Percentiles rank a stretch among this genome's conserved stretches.
Evolutionary conservation across 35 echinoderm and acorn worm species (phyloP).

Genomic region (Lytechinus pictus): DNA sequence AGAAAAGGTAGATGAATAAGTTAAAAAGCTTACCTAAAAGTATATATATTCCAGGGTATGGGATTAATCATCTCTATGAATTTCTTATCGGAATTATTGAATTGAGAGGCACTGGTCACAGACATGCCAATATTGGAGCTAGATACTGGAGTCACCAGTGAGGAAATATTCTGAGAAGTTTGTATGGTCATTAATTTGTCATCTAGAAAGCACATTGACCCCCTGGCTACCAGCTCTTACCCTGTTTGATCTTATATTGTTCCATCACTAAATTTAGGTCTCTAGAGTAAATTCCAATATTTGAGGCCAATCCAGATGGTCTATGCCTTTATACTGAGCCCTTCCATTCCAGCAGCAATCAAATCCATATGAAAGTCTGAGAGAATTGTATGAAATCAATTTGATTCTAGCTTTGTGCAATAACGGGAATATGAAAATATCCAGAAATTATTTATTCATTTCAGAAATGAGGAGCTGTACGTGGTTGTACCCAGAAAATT

Average conservation of each 20-base stretch:
- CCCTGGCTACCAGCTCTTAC: not conserved
- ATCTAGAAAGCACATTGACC: conserved; percentile 18
- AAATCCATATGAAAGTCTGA: not conserved
- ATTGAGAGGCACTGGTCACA: not conserved
- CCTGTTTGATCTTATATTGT: not conserved
- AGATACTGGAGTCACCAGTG: not conserved
- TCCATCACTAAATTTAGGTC: not conserved
- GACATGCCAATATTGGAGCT: not conserved
- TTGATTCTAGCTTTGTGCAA: not conserved
- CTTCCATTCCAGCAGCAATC: not conserved
- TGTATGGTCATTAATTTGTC: not conserved
- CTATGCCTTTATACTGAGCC: not conserved
- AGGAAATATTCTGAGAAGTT: not conserved
- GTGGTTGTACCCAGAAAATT: not conserved
- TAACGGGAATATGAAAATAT: not conserved
- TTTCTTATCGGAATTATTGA: not conserved
- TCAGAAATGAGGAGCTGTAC: not conserved
- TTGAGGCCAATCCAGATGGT: conserved; percentile 9
- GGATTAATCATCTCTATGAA: not conserved
- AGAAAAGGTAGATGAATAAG: not conserved
- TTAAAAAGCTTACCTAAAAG: not conserved
- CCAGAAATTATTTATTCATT: not conserved
- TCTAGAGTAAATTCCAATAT: conserved; percentile 13
- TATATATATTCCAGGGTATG: not conserved
- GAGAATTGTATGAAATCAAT: conserved; percentile 6